Base-by-base conservation (phyloP, 1,140 invertebrate genomes). In the Drosophila watanabei region DNA sequence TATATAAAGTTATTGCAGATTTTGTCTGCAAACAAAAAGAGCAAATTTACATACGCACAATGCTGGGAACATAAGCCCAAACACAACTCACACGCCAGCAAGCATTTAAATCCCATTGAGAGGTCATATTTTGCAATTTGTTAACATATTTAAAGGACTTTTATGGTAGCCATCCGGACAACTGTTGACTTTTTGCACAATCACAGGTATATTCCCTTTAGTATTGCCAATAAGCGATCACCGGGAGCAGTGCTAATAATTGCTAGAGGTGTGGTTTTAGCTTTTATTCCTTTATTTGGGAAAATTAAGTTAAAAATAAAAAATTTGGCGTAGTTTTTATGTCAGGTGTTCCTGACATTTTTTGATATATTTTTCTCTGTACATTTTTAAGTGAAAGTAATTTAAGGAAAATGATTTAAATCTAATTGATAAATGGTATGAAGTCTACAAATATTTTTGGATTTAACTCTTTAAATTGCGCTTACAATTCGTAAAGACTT, bases 101-200 rank as follows among this genome's bases (percentile, higher is more conserved):
- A 73, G 39, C 68, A 75, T 73, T 75, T 73, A 61, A 75, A 43
- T 45, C 71, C 54, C 69, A 61, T 73, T 16, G 46, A 37, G 37
- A 35, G 68, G 13, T n/a, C 18, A 72, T 73, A 52, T 60, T 52
- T 73, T 43, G 70, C 32, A 61, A 61, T 75, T 61, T 73, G 68
- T 61, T 73, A 75, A 61, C 71, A 61, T 51, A 61, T 61, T 73
- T 57, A 70, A 69, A 48, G 52, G 64, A 69, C 41, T 54, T 65
- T 46, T 48, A 37, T 39, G 57, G 16, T 35, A 35, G 20, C 9
- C 14, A 45, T 16, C 49, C n/a, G 37, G 46, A 70, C 37, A 70
- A 70, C 37, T 70, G 60, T 65, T 70, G 66, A 65, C 28, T 59
- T 35, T 70, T 65, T 16, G 32, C 13, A 51, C 18, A 43, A 41